Evolutionary conservation across 92 coral and sea anemone species (phyloP), one percentile per base, ranked within the genome.

Genomic region (Diadumene lineata): DNA sequence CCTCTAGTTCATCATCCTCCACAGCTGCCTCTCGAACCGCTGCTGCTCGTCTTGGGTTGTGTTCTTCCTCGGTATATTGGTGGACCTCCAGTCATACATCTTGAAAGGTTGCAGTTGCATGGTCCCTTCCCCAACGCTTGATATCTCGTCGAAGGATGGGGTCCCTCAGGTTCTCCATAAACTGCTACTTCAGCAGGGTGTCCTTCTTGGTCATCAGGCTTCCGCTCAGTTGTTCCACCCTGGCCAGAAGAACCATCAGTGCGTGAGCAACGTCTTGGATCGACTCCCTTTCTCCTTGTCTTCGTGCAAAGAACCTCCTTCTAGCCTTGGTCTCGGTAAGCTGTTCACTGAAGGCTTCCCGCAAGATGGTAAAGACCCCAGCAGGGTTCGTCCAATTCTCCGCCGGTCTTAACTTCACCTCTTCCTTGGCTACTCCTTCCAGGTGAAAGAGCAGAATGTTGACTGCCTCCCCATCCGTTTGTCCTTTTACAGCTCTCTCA

Each of bases 241-340:
- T 18, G 24, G 72, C 19, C 43, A 79, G 72, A 11, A 84, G 72
- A 6, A 84, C 80, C 78, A 73, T 85, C 89, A 85, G 82, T 8
- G 75, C 50, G 60, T 74, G 85, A 17, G 88, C 77, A 21, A 79
- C 79, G 72, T 85, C 89, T 56, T 68, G 85, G 15, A 50, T 56
- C 0, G 78, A 15, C 60, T 81, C 87, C 0, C 80, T 58, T 26
- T 86, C 81, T 33, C 64, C 72, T 29, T 86, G 83, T n/a, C 68
- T 43, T 13, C 90, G 57, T 25, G 75, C 85, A 50, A 81, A 74
- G 75, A 81, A 81, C 76, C 75, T 81, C 30, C 82, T 2, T 23
- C 73, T 34, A 30, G 89, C 89, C 70, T 79, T 85, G 38, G 90
- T 85, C 38, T 46, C 68, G 0, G 86, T 80, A n/a, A 85, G 83